Evolutionary conservation across 2,797 vertebrate species (phyloP).

Genomic region (Pangasius djambal): DNA sequence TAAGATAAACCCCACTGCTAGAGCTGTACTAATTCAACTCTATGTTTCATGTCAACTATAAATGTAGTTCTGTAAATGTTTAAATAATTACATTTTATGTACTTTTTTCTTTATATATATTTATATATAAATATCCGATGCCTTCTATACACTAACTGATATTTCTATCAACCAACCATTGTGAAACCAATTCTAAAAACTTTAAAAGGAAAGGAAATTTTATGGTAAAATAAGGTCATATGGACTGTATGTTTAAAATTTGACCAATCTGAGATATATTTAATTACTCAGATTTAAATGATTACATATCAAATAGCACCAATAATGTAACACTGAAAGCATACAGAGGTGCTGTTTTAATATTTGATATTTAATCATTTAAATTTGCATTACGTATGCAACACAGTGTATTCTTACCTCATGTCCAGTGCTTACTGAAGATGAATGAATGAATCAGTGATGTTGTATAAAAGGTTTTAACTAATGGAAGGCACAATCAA

Average conservation of each 20-base stretch:
- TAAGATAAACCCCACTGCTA: background rate
- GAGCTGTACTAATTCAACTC: background rate
- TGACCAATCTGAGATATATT: background rate
- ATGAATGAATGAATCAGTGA: background rate
- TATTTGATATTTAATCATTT: background rate
- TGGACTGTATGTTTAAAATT: background rate
- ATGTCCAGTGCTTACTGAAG: background rate
- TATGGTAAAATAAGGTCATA: background rate
- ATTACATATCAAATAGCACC: background rate
- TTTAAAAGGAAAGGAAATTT: background rate
- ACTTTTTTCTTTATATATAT: background rate
- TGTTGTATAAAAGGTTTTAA: background rate
- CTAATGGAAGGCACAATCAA: slow-evolving; percentile 9
- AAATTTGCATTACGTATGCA: background rate
- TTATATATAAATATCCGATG: background rate
- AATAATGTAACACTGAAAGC: too few species aligned
- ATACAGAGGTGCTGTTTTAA: background rate
- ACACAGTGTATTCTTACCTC: background rate
- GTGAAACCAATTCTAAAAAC: background rate
- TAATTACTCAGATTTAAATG: background rate
- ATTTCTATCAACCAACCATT: background rate
- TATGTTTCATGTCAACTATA: background rate
- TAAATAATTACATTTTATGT: background rate
- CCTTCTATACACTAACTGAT: background rate
- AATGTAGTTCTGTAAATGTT: background rate